These are phyloP conservation scores for Nephrotoma appendiculata DNA, from an alignment of 2,888 invertebrate species.

Conservation along the genomic window DNA sequence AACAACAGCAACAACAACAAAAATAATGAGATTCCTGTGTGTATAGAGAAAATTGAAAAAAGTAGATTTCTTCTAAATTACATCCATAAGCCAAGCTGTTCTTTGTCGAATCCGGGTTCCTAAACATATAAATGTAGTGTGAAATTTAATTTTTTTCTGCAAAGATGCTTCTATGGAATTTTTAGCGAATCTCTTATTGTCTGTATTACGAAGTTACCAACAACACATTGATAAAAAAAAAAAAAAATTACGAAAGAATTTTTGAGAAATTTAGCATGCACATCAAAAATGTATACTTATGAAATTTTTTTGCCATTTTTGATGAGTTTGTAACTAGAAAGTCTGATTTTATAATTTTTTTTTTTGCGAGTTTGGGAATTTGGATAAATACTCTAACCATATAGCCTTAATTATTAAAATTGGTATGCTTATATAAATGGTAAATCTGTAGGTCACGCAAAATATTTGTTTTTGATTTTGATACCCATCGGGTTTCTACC, in stretches of 20 bases:
- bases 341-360: background rate
- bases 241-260: background rate
- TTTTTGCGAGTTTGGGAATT: background rate
- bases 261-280: background rate
- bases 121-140: background rate
- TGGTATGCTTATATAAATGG: background rate
- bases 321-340: background rate
- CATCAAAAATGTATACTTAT: background rate
- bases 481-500: no score
- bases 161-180: background rate
- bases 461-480: background rate
- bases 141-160: background rate
- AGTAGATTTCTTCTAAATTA: background rate
- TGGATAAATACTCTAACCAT: background rate
- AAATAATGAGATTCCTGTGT: no score
- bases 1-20: background rate
- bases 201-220: background rate
- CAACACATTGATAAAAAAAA: background rate
- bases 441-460: background rate
- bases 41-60: no score
- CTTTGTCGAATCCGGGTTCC: background rate
- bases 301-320: background rate
- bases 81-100: background rate
- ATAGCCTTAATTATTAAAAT: background rate
- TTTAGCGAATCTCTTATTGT: background rate